Conservation (phyloP, 2,113 vertebrate genomes). For the Orycteropus afer region DNA sequence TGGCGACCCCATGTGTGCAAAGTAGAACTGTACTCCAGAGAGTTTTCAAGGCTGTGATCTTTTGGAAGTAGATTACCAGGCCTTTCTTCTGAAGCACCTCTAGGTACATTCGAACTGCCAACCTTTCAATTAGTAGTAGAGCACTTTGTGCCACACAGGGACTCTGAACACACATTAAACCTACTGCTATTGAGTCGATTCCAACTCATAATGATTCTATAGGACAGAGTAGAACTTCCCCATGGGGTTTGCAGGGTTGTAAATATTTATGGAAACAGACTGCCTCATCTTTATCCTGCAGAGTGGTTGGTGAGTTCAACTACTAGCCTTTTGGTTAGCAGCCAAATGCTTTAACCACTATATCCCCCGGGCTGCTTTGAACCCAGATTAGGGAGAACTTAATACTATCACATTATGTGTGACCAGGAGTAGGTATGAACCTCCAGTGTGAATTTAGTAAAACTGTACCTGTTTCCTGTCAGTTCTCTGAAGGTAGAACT, state of each 20-base stretch:
- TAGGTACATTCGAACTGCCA: background rate
- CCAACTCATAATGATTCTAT: too few species aligned
- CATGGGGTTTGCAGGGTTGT: too few species aligned
- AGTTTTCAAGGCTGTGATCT: background rate
- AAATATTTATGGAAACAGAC: too few species aligned
- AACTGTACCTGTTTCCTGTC: background rate
- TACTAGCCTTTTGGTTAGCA: too few species aligned
- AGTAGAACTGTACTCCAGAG: background rate
- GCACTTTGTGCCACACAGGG: background rate
- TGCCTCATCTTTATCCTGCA: too few species aligned
- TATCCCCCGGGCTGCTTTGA: background rate
- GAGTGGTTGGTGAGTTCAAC: too few species aligned
- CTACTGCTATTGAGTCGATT: too few species aligned
- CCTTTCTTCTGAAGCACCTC: background rate
- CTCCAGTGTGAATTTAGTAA: background rate
- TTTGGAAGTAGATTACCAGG: background rate
- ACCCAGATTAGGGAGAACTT: background rate
- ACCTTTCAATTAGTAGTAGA: background rate
- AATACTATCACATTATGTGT: background rate
- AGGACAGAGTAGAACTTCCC: too few species aligned
- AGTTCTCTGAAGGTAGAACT: background rate
- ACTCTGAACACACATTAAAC: background rate
- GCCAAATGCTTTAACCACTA: too few species aligned
- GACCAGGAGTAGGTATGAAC: background rate
- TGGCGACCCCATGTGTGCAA: background rate